Evolutionary conservation across 2,113 vertebrate species (phyloP).

Genomic region (Thunnus thynnus): DNA sequence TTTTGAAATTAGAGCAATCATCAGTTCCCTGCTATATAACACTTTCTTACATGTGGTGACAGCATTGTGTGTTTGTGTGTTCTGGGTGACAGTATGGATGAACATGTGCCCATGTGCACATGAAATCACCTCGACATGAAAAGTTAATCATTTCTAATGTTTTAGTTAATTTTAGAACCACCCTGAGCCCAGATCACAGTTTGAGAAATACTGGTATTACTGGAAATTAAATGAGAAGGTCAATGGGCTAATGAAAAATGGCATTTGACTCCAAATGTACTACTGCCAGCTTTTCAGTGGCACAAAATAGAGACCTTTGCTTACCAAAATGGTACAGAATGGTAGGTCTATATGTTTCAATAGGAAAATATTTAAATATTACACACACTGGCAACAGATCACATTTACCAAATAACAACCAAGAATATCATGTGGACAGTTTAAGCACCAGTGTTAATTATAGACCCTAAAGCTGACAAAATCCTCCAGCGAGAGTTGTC

Average conservation of each 20-base stretch:
- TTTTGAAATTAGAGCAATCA: background rate
- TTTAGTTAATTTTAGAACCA: slow-evolving; percentile 1
- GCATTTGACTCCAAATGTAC: background rate
- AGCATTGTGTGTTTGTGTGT: background rate
- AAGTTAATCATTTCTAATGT: slow-evolving; percentile 10
- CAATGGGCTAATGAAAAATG: background rate
- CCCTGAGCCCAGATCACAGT: background rate
- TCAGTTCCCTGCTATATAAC: background rate
- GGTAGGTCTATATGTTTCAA: background rate
- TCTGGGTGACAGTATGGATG: background rate
- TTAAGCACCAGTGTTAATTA: background rate
- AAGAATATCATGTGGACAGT: too few species aligned
- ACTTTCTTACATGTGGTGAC: background rate
- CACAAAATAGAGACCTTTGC: background rate
- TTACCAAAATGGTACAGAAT: background rate
- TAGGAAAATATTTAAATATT: slow-evolving; percentile 1
- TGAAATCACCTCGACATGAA: slow-evolving; percentile 12
- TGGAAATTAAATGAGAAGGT: background rate
- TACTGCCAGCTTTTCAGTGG: too few species aligned
- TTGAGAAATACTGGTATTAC: background rate
- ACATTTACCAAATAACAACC: background rate
- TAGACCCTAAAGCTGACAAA: slow-evolving; percentile 2
- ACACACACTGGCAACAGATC: background rate
- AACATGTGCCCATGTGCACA: background rate
- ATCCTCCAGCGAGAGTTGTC: background rate